Evolutionary conservation across 2,113 vertebrate genomes (phyloP).

Genomic region (Forbesichthys agassizii): DNA sequence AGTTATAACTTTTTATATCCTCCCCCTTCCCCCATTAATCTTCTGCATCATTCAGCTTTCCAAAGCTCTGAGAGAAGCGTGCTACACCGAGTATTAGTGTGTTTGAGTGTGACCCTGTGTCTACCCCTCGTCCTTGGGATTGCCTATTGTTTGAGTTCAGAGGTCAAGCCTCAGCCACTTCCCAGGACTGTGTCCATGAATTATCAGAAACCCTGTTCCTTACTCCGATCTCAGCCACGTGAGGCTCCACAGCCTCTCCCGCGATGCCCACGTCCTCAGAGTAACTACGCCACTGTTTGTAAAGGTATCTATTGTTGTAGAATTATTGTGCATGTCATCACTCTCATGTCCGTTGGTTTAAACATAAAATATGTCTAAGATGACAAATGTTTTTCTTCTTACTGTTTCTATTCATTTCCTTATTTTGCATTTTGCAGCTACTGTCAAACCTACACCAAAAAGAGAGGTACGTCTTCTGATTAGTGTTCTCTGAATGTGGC

Average conservation of each 20-base stretch:
- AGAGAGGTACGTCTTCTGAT: slow-evolving; percentile 49
- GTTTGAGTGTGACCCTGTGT: slow-evolving; percentile 38
- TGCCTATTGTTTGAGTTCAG: slow-evolving; percentile 46
- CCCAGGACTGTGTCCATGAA: slow-evolving; percentile 3
- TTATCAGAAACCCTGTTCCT: not conserved
- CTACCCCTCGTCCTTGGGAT: slow-evolving; percentile 57
- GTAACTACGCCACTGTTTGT: not conserved
- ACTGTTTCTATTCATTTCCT: not conserved
- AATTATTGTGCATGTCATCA: not conserved
- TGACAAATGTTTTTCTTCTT: not conserved
- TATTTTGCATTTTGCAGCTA: slow-evolving; percentile 27
- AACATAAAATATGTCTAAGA: not conserved
- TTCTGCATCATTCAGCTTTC: slow-evolving; percentile 6
- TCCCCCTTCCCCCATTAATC: not conserved
- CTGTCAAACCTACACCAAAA: slow-evolving; percentile 20
- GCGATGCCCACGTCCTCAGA: slow-evolving; percentile 9
- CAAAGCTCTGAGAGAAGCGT: slow-evolving; percentile 29
- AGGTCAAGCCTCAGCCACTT: slow-evolving; percentile 26
- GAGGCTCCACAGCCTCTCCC: slow-evolving; percentile 34
- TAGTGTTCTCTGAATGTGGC: not conserved
- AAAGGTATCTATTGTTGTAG: slow-evolving; percentile 29
- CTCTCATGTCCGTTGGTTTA: not conserved
- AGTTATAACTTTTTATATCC: not conserved
- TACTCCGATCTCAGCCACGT: not conserved
- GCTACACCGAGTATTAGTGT: slow-evolving; percentile 53